A percentile compares a stretch with the other conserved stretches of the same genome.
phyloP scores from a whole-genome alignment of 2,888 invertebrate genomes.

The Helicoverpa assulta region DNA sequence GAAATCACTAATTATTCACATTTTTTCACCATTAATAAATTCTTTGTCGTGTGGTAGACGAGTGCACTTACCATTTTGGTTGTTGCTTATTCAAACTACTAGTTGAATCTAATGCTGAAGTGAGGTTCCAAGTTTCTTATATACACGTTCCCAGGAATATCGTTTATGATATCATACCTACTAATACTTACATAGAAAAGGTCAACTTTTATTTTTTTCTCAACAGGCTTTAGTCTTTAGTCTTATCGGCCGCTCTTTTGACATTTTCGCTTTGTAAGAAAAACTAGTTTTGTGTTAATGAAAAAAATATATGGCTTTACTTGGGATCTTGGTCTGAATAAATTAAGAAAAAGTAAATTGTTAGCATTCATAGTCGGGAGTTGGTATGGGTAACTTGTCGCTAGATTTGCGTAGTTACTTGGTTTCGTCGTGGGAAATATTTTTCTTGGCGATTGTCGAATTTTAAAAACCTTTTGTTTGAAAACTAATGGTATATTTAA shows the following conservation, averaged over 20 bases:
- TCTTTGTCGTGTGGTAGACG: conserved; percentile 2
- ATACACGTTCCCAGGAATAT: conserved; percentile 62
- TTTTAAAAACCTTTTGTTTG: background rate
- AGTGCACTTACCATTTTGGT: conserved; percentile 70
- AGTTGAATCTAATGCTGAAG: conserved; percentile 62
- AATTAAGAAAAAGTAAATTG: conserved; percentile 13
- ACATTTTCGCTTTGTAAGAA: conserved; percentile 62
- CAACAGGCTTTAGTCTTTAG: conserved; percentile 9
- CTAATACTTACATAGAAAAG: conserved; percentile 58
- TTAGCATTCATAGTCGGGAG: background rate
- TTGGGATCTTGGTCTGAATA: conserved; percentile 19
- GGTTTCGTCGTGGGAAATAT: background rate
- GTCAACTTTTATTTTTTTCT: conserved; percentile 66
- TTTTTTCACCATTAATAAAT: background rate
- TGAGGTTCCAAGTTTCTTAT: conserved; percentile 60
- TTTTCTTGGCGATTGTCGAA: background rate
- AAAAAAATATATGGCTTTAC: conserved; percentile 14
- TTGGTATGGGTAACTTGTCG: background rate
- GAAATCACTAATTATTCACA: conserved; percentile 18
- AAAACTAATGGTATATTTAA: background rate
- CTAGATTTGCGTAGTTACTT: background rate
- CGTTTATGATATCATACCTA: conserved; percentile 60
- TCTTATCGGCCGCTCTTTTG: conserved; percentile 51
- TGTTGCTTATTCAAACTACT: conserved; percentile 63
- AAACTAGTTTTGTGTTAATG: conserved; percentile 35